Conservation (phyloP, 64 coral and sea anemone genomes). For the Dendrophyllia cribrosa region DNA sequence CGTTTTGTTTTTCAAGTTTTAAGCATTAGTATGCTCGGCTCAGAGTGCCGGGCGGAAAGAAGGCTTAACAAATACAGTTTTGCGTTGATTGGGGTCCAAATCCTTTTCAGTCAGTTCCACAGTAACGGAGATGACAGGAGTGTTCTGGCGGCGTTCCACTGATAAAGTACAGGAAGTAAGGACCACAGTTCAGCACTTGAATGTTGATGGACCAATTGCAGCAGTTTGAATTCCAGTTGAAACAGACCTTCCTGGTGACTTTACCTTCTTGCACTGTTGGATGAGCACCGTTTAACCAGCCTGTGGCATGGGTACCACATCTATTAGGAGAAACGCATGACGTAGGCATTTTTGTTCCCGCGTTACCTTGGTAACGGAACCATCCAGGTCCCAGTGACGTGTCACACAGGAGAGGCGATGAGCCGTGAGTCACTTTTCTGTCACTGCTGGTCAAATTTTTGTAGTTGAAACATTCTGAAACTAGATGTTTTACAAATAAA, state of each 20-base stretch:
- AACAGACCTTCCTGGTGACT: not conserved
- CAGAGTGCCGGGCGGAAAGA: no score
- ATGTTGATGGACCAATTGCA: not conserved
- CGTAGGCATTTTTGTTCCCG: not conserved
- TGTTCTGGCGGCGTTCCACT: not conserved
- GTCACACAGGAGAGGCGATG: not conserved
- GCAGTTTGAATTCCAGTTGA: not conserved
- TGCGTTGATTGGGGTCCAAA: no score
- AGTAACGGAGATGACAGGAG: not conserved
- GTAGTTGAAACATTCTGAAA: not conserved
- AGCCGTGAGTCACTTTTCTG: not conserved
- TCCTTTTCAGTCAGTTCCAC: not conserved
- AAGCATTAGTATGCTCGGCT: no score
- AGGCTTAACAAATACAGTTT: no score
- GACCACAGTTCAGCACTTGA: not conserved
- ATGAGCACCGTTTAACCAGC: constrained; percentile 10
- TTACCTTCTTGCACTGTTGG: not conserved
- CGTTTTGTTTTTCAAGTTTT: no score
- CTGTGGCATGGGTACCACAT: not conserved
- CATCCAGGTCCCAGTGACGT: not conserved
- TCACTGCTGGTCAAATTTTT: not conserved
- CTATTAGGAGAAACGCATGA: not conserved
- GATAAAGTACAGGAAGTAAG: not conserved
- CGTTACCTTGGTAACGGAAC: not conserved
- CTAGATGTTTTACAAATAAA: not conserved